Conservation (phyloP, 2,797 vertebrate genomes). For the Sylvia borin region DNA sequence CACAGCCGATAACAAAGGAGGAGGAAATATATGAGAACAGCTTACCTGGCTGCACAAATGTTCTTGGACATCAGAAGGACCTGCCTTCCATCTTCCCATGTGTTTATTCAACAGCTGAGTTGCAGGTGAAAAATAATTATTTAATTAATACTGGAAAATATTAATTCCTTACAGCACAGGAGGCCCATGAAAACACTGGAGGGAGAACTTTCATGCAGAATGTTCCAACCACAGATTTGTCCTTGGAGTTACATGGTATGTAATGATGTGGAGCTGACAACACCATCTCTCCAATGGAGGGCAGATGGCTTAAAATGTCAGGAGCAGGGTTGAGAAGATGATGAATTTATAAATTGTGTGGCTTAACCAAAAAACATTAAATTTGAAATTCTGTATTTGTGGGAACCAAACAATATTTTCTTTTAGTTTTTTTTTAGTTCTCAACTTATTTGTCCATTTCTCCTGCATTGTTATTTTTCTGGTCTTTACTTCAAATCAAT, state of each 20-base stretch:
- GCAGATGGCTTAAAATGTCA: background rate
- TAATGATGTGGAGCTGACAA: background rate
- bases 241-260: background rate
- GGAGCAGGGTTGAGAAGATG: background rate
- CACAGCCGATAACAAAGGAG: background rate
- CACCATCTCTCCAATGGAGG: background rate
- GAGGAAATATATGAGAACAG: background rate
- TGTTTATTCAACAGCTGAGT: background rate
- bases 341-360: background rate
- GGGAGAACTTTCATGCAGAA: background rate
- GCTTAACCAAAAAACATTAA: background rate
- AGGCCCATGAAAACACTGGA: background rate
- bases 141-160: background rate
- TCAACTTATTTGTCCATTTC: background rate
- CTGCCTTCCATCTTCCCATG: background rate
- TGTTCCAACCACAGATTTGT: background rate
- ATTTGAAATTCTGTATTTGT: background rate
- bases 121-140: background rate
- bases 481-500: background rate
- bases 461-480: background rate
- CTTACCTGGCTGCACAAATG: background rate
- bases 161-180: background rate
- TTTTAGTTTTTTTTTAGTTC: background rate
- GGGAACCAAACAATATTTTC: background rate
- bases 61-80: background rate